Percentiles rank a stretch among this genome's conserved stretches.
phyloP scores from a whole-genome alignment of 1,140 invertebrate genomes.

The Triops cancriformis region DNA sequence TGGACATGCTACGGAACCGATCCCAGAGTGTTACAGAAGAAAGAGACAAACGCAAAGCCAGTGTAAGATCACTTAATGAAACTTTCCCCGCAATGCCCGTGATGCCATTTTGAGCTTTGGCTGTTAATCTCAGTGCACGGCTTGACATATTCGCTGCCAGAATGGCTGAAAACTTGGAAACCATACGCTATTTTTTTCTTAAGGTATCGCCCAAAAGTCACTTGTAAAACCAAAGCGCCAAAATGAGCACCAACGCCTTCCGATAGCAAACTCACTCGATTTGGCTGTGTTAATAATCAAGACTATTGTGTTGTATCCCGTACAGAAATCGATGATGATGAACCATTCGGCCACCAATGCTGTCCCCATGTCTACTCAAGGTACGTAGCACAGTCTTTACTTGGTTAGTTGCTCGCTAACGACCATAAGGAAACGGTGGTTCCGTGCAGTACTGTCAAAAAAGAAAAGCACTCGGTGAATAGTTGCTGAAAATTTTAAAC shows the following conservation, averaged over 20 bases:
- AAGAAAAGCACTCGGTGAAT: no score
- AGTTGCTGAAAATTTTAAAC: no score
- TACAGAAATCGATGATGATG: neutral
- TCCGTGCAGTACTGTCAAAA: no score
- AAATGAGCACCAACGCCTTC: neutral
- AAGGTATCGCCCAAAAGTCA: neutral
- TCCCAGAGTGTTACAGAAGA: conserved; percentile 59
- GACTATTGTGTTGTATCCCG: neutral
- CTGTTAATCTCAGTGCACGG: neutral
- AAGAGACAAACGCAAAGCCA: conserved; percentile 61
- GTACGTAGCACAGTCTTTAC: neutral
- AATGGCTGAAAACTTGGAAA: neutral
- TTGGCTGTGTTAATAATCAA: neutral
- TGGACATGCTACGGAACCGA: conserved; percentile 76
- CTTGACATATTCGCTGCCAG: neutral
- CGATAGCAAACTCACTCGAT: neutral
- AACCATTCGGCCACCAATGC: neutral
- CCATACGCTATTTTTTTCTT: neutral
- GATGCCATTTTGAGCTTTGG: neutral
- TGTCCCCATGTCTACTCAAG: neutral
- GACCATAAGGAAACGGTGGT: no score
- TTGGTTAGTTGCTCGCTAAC: no score
- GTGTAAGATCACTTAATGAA: conserved; percentile 40
- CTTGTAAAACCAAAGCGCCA: neutral
- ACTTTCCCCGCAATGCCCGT: neutral